These are phyloP conservation scores for Triplophysa tibetana DNA, from an alignment of 2,113 vertebrate species.

Conservation along the genomic window DNA sequence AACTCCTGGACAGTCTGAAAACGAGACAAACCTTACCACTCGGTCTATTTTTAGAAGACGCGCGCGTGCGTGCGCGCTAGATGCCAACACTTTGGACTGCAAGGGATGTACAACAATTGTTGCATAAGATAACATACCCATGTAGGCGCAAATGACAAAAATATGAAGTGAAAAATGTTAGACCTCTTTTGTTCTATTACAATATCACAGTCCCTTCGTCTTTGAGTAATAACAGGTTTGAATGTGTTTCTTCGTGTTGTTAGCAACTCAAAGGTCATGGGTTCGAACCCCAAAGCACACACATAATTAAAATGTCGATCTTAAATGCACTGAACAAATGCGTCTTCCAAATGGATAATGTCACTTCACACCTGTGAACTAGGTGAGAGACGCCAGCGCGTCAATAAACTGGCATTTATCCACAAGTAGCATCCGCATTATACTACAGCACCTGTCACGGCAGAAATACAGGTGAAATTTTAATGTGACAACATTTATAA, in stretches of 20 bases:
- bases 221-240: no score
- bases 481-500: not conserved
- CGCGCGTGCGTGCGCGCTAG: not conserved
- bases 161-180: no score
- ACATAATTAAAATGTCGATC: not conserved
- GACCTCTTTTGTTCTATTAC: no score
- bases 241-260: no score
- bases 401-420: not conserved
- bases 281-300: no score
- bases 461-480: not conserved
- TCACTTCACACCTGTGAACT: not conserved
- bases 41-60: slow-evolving; percentile 23
- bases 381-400: not conserved
- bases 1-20: slow-evolving; percentile 95
- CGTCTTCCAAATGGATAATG: no score
- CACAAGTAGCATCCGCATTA: no score
- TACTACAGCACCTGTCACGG: no score
- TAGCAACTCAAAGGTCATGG: no score
- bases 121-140: not conserved
- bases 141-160: not conserved
- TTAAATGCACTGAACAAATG: no score
- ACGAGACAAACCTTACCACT: slow-evolving; percentile 55
- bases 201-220: no score
- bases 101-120: not conserved
- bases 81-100: slow-evolving; percentile 10